Conservation (phyloP, 2,797 vertebrate genomes). For the Brotogeris chrysoptera region DNA sequence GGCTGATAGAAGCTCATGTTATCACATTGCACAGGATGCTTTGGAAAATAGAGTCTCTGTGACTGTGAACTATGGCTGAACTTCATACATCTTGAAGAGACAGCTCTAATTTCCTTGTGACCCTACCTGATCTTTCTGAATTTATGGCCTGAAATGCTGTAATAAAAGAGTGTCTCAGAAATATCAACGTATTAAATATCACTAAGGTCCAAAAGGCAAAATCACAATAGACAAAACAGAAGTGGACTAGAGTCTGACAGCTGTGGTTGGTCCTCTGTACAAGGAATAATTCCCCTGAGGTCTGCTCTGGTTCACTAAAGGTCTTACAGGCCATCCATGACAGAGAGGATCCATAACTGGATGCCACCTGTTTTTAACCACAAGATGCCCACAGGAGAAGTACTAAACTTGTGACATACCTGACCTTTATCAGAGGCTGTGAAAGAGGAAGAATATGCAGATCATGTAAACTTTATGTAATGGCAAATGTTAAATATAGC, state of each 20-base stretch:
- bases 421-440: not conserved
- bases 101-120: not conserved
- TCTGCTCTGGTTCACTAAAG: not conserved
- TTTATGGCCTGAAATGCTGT: not conserved
- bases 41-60: constrained; percentile 34
- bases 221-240: not conserved
- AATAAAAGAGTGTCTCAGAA: not conserved
- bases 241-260: not conserved
- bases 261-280: not conserved
- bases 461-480: not conserved
- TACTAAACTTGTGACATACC: not conserved
- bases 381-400: not conserved
- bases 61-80: constrained; percentile 27
- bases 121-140: not conserved
- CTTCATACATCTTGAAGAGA: not conserved
- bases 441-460: not conserved
- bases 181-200: not conserved
- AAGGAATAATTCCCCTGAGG: not conserved
- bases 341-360: not conserved
- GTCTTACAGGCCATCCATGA: not conserved
- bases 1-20: constrained; percentile 8
- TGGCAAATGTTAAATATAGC: not conserved
- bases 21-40: constrained; percentile 6
- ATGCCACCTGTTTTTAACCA: not conserved
- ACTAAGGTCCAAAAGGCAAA: not conserved